Evolutionary conservation across 2,797 vertebrate genomes (phyloP).

Genomic region (Carcharodon carcharias): DNA sequence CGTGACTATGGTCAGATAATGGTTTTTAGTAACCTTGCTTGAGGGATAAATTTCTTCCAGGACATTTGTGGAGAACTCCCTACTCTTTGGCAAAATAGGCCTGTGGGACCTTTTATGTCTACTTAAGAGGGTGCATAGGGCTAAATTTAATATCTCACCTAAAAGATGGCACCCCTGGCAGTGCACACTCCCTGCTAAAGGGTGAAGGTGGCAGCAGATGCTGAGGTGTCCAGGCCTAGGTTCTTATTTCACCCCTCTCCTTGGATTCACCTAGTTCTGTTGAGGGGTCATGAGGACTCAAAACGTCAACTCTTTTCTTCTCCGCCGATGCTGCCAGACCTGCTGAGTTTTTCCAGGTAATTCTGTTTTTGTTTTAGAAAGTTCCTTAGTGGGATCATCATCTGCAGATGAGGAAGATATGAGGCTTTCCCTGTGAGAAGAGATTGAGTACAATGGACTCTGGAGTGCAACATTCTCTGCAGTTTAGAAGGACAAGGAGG

Average conservation of each 20-base stretch:
- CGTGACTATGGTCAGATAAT: neutral
- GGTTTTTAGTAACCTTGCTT: neutral
- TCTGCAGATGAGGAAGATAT: neutral
- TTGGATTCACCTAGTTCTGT: too few relatives aligned
- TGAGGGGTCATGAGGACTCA: too few relatives aligned
- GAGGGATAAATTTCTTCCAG: neutral
- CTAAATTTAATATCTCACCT: neutral
- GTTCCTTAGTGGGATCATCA: neutral
- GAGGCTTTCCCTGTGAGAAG: too few relatives aligned
- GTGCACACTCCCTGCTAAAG: neutral
- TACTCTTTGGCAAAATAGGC: neutral
- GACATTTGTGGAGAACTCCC: too few relatives aligned
- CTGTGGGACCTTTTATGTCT: neutral
- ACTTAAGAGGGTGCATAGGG: neutral
- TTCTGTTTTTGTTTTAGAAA: too few relatives aligned
- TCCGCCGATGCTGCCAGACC: too few relatives aligned
- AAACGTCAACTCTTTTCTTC: too few relatives aligned
- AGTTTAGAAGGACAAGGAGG: neutral
- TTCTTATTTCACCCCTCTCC: too few relatives aligned
- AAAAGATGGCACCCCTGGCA: neutral
- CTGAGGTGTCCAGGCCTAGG: neutral
- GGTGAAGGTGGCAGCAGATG: neutral
- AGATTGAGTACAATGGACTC: neutral
- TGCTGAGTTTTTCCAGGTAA: too few relatives aligned
- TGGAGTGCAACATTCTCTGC: neutral